A percentile compares a stretch with the other conserved stretches of the same genome.
These are phyloP conservation scores for Salmo trutta DNA, from an alignment of 2,797 vertebrate genomes.

Conservation along the genomic window DNA sequence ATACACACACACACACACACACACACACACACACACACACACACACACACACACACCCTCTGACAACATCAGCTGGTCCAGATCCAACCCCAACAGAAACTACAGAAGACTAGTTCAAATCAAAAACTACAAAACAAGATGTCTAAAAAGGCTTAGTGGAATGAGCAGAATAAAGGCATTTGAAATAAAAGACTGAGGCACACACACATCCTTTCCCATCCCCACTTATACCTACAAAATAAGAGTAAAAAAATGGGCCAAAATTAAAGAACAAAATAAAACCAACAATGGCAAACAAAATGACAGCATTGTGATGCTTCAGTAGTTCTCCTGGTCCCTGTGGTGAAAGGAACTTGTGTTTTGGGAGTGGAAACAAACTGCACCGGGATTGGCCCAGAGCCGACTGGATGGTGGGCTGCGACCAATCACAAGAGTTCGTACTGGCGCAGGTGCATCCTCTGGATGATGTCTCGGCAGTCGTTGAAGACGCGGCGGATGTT, in stretches of 20 bases:
- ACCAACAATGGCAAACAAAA: conserved; percentile 11
- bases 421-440: conserved; percentile 94
- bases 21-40: background rate
- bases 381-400: conserved; percentile 72
- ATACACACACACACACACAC: background rate
- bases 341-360: conserved; percentile 50
- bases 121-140: conserved; percentile 65
- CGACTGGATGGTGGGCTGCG: conserved; percentile 56
- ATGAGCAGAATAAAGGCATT: conserved; percentile 36
- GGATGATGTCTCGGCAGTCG: conserved; percentile 97
- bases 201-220: conserved; percentile 16
- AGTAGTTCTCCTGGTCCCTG: conserved; percentile 71
- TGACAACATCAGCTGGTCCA: conserved; percentile 57
- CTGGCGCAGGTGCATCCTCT: conserved; percentile 95
- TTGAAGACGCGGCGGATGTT: conserved; percentile 97
- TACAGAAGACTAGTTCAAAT: conserved; percentile 20
- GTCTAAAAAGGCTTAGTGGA: conserved; percentile 71
- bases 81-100: conserved; percentile 50
- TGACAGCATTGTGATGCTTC: conserved; percentile 58
- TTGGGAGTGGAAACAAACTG: conserved; percentile 52
- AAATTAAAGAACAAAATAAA: conserved; percentile 33
- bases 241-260: conserved; percentile 58
- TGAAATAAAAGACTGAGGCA: conserved; percentile 28
- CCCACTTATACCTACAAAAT: conserved; percentile 23
- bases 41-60: conserved; percentile 18